A percentile compares a stretch with the other conserved stretches of the same genome.
Conservation (phyloP, 2,797 vertebrate species). For the Macroramphosus scolopax region DNA sequence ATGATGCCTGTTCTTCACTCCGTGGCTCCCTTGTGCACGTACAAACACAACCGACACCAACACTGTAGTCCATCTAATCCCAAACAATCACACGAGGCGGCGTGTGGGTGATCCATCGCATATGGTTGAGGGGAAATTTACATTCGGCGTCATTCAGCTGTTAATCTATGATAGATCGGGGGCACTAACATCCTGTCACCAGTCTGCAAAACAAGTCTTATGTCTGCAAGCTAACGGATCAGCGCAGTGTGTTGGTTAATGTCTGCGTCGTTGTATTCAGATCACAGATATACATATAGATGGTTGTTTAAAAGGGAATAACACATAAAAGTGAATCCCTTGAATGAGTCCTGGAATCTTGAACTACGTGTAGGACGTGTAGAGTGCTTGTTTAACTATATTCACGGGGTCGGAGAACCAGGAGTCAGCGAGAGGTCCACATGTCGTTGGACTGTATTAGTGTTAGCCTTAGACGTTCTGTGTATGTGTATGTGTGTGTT, state of each 20-base stretch:
- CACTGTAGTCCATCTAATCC: constrained; percentile 36
- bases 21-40: background rate
- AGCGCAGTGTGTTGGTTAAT: constrained; percentile 32
- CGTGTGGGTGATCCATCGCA: constrained; percentile 46
- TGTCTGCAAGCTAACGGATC: constrained; percentile 46
- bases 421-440: too few relatives aligned
- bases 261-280: constrained; percentile 26
- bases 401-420: too few relatives aligned
- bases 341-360: constrained; percentile 17
- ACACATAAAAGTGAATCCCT: constrained; percentile 10
- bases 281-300: constrained; percentile 14
- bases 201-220: constrained; percentile 49
- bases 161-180: constrained; percentile 63
- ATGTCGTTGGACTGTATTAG: too few relatives aligned
- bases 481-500: too few relatives aligned
- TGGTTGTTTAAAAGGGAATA: constrained; percentile 27
- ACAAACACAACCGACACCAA: constrained; percentile 8
- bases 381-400: too few relatives aligned
- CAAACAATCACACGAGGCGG: constrained; percentile 48
- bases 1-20: constrained; percentile 28
- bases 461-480: too few relatives aligned
- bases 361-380: background rate
- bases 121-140: constrained; percentile 53
- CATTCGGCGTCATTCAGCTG: constrained; percentile 39
- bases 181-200: constrained; percentile 47